Evolutionary conservation across 2,113 vertebrate genomes (phyloP).

Genomic region (Leiothrix lutea): DNA sequence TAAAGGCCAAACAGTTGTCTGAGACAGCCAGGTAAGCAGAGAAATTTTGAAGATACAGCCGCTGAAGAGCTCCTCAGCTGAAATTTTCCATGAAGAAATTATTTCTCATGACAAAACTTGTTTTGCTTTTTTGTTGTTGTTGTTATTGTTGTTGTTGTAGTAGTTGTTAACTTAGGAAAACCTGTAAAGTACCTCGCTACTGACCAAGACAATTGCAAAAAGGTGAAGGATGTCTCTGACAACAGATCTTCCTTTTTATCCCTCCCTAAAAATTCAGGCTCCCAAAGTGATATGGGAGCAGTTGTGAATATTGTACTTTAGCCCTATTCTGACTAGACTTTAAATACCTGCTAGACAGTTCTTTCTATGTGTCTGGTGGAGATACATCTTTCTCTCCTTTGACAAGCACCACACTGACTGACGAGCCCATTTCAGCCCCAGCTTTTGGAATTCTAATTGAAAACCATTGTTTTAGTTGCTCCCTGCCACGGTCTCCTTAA

Average conservation of each 20-base stretch:
- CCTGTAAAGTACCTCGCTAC: neutral
- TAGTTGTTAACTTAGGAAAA: neutral
- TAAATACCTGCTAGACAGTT: neutral
- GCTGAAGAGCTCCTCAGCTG: neutral
- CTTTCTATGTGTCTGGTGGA: fast-evolving
- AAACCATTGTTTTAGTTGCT: neutral
- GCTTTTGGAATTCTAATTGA: neutral
- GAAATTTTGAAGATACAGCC: neutral
- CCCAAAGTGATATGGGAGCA: neutral
- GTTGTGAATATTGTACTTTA: neutral
- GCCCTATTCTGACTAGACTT: neutral
- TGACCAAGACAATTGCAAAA: neutral
- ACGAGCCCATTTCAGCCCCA: neutral
- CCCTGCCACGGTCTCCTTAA: neutral
- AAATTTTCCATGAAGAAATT: neutral
- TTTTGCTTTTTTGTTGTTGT: no score
- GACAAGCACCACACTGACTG: neutral
- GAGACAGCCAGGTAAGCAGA: neutral
- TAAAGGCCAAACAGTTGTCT: neutral
- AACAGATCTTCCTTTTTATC: neutral
- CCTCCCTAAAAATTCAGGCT: neutral
- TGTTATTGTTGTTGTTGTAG: neutral
- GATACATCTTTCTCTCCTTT: neutral
- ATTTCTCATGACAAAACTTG: neutral
- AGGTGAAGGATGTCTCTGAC: neutral